Evolutionary conservation across 2,113 vertebrate species (phyloP), one percentile per base, ranked within the genome.

Genomic region (Varanus komodoensis): DNA sequence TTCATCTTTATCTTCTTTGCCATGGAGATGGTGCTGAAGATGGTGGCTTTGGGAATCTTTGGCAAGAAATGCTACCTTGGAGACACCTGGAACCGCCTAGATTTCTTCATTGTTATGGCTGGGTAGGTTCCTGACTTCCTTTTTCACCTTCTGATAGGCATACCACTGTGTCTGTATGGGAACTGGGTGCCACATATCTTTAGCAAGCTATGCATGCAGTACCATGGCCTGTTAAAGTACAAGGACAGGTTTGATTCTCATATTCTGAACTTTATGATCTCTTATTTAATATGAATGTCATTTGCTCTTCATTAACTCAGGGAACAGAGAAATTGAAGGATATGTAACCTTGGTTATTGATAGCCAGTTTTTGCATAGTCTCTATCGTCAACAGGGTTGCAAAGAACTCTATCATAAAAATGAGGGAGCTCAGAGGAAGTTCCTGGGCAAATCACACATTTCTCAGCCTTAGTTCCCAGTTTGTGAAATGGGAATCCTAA

Each of bases 31-130:
- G 97, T 99, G 81, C 97, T 99, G 90, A 99, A 99, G 96, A 99
- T 99, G 98, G 97, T 99, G 86, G 99, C 99, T 79, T 94, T 99
- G 95, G 99, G 99, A n/a, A 99, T 99, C 92, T 99, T 99, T 54
- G 99, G 99, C 32, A 98, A 97, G 64, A 98, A 98, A 88, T 98
- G 98, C 96, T 99, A 99, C 96, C 98, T 99, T 12, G 99, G 99
- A 50, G 99, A 99, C 96, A 99, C 99, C 0, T 99, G 99, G 99
- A 99, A 99, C 95, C 97, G 99, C 5, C 96, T 99, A 97, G 99
- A 99, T 90, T 99, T 99, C 97, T 99, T 99, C 91, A 99, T 99
- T 71, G 99, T 99, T 90, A 99, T 99, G 98, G 98, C 99, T 50
- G 99, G 99, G 99, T 99, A 97, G 94, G 98, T 96, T 12, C 54